Evolutionary conservation across 2,797 vertebrate genomes (phyloP).

Genomic region (Nasua narica): DNA sequence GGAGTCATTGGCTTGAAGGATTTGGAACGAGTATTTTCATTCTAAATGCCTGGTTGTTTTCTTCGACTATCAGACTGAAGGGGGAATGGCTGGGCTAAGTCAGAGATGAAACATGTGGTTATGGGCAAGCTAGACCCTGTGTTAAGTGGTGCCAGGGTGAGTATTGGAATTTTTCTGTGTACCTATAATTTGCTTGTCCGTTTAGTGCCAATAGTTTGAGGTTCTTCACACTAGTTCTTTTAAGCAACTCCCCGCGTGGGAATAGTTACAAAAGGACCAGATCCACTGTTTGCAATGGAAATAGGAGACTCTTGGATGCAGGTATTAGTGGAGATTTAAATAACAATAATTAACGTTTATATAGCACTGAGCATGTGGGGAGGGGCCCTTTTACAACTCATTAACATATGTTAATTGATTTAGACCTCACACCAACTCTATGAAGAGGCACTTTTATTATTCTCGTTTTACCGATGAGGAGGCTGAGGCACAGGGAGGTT

Average conservation of each 20-base stretch:
- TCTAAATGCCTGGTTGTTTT: conserved; percentile 1
- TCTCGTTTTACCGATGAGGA: not conserved
- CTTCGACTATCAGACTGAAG: not conserved
- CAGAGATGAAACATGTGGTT: not conserved
- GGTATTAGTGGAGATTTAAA: not conserved
- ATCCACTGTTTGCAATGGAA: not conserved
- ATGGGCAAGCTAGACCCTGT: not conserved
- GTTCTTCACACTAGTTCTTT: not conserved
- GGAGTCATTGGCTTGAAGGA: not conserved
- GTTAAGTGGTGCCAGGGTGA: not conserved
- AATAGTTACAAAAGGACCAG: not conserved
- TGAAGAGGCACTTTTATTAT: not conserved
- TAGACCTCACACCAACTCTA: not conserved
- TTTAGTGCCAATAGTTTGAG: not conserved
- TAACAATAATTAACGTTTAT: not conserved
- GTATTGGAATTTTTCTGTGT: not conserved
- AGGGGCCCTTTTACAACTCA: not conserved
- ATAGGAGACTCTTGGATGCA: not conserved
- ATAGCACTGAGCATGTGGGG: not conserved
- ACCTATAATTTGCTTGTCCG: conserved; percentile 7
- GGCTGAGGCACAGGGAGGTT: not conserved
- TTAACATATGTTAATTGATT: not conserved
- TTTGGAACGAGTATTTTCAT: conserved; percentile 20
- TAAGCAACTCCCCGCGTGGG: not conserved
- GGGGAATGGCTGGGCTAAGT: not conserved